These are phyloP conservation scores for Neodiprion lecontei DNA, from an alignment of 1,140 invertebrate species.

Conservation along the genomic window DNA sequence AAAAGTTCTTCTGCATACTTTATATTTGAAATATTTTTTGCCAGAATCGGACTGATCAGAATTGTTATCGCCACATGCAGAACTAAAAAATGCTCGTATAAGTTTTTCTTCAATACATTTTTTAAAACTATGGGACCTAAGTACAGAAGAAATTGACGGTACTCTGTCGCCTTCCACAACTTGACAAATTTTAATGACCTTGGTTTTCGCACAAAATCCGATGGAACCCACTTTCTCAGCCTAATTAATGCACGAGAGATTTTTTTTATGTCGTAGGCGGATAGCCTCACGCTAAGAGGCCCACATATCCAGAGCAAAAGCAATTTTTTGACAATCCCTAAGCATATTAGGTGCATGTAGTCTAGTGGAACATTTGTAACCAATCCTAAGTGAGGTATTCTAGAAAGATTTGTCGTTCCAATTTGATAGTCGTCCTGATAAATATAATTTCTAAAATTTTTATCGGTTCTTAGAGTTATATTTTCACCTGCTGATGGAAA, in stretches of 20 bases:
- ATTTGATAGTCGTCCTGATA: not conserved
- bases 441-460: not conserved
- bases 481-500: not conserved
- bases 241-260: no score
- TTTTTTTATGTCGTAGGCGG: no score
- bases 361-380: slow-evolving; percentile 27
- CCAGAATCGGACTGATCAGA: not conserved
- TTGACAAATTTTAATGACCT: no score
- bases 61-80: slow-evolving; percentile 18
- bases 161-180: no score
- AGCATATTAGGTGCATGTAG: slow-evolving; percentile 37
- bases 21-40: not conserved
- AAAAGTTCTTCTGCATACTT: slow-evolving; percentile 16
- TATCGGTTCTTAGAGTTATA: not conserved
- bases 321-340: slow-evolving; percentile 34
- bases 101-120: no score
- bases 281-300: no score
- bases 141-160: no score
- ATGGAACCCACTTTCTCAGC: no score
- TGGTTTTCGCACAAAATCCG: no score
- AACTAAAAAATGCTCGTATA: slow-evolving; percentile 12
- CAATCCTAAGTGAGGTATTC: not conserved
- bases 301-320: no score
- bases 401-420: not conserved
- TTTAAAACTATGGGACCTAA: no score